Evolutionary conservation across 2,113 vertebrate genomes (phyloP).

Genomic region (Chauna torquata): DNA sequence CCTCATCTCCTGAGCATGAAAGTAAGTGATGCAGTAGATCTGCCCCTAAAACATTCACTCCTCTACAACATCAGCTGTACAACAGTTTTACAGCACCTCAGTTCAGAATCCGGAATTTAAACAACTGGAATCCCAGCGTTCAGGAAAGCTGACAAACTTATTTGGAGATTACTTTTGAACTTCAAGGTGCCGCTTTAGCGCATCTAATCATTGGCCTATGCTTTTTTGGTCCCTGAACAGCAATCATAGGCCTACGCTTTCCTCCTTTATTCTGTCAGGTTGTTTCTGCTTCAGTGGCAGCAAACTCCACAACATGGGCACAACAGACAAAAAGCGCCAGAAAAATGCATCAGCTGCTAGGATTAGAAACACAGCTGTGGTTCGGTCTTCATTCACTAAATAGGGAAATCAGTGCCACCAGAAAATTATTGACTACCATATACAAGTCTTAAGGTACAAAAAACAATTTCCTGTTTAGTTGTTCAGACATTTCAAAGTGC

Average conservation of each 20-base stretch:
- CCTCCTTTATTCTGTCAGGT: not conserved
- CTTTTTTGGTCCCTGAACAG: not conserved
- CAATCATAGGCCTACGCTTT: not conserved
- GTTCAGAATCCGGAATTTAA: not conserved
- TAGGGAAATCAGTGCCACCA: not conserved
- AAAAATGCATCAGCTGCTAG: constrained; percentile 31
- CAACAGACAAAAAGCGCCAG: not conserved
- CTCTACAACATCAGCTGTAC: not conserved
- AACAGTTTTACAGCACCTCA: not conserved
- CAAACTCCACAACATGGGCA: not conserved
- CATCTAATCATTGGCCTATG: not conserved
- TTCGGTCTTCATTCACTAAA: constrained; percentile 1
- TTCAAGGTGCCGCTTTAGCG: not conserved
- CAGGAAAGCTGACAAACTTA: not conserved
- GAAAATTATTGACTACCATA: not conserved
- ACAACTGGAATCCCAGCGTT: not conserved
- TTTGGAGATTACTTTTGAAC: not conserved
- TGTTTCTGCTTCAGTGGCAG: not conserved
- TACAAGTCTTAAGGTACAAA: not conserved
- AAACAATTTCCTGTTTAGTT: constrained; percentile 13
- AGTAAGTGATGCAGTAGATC: not conserved
- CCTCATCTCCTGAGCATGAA: not conserved
- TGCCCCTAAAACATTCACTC: not conserved
- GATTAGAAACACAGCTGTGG: constrained; percentile 42
- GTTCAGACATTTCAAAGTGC: constrained; percentile 7